Evolutionary conservation across 2,113 vertebrate genomes (phyloP).

Genomic region (Pteronura brasiliensis): DNA sequence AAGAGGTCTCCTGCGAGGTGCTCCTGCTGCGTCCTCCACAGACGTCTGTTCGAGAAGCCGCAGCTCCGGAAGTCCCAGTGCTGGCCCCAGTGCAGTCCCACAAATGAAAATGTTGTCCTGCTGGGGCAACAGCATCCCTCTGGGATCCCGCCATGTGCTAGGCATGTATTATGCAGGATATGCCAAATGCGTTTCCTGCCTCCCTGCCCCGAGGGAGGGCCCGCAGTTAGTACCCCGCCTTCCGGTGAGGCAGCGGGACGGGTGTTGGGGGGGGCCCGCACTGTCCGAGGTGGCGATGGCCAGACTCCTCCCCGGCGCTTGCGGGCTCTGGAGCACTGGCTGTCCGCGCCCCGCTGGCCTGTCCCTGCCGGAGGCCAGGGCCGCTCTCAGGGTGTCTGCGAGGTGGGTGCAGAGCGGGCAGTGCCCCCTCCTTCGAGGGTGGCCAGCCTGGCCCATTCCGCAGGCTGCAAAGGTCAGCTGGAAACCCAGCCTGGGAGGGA

Average conservation of each 20-base stretch:
- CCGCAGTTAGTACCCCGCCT: rapidly evolving
- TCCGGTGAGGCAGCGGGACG: not conserved
- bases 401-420: not conserved
- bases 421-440: rapidly evolving
- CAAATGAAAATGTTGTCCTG: too few relatives aligned
- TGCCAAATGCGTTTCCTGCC: rapidly evolving
- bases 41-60: not conserved
- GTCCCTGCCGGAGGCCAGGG: not conserved
- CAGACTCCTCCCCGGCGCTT: not conserved
- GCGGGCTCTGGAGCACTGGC: rapidly evolving
- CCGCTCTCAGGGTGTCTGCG: rapidly evolving
- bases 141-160: rapidly evolving
- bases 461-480: not conserved
- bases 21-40: not conserved
- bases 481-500: not conserved
- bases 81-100: too few relatives aligned
- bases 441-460: not conserved
- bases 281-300: rapidly evolving
- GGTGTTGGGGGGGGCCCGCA: too few relatives aligned
- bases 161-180: not conserved
- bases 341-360: not conserved
- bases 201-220: not conserved
- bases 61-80: not conserved
- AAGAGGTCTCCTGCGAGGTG: not conserved
- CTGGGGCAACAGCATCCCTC: too few relatives aligned